Evolutionary conservation across 2,797 vertebrate genomes (phyloP), one percentile per base, ranked within the genome.

Genomic region (Eospalax fontanierii): DNA sequence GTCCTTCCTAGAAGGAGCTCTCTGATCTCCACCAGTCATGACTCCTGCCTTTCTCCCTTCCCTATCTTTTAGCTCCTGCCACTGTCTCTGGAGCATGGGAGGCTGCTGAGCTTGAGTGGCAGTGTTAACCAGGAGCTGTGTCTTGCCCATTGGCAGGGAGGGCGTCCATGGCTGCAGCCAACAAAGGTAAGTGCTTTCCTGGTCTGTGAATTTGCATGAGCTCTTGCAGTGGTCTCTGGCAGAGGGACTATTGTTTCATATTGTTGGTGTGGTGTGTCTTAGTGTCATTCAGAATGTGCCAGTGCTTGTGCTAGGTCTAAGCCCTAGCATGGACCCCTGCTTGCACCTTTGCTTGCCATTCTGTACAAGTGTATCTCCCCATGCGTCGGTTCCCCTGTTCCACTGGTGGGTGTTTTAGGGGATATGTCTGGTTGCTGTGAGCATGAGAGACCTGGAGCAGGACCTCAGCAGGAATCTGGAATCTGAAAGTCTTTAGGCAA

Each of bases 151-250:
- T 86, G 90, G 94, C 89, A 87, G 87, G 92, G 94, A 92, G 95
- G 94, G 91, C n/a, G 84, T 95, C 95, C 97, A 98, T 98, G 98
- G 98, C 98, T 96, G 95, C 97, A 24, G 98, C 98, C 22, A 94
- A 97, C 88, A 98, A 98, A 89, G 97, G 98, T 98, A 85, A 98
- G 98, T 96, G 87, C 46, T 73, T 30, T 83, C 75, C 46, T 79
- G 43, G 57, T 70, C 15, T 65, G 18, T 15, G 71, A n/a, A 12
- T 82, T 57, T 54, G 40, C 24, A 43, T 5, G 8, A 70, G 61
- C 21, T 59, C 35, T 91, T 93, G 46, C 33, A 14, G 68, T 1
- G 12, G 54, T 43, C 46, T 26, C 40, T 80, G 28, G 46, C 16
- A 30, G 46, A 40, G n/a, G 87, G 65, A 65, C 33, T 80, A 16